Base-by-base conservation (phyloP, 2,888 invertebrate genomes). In the Antitype chi region DNA sequence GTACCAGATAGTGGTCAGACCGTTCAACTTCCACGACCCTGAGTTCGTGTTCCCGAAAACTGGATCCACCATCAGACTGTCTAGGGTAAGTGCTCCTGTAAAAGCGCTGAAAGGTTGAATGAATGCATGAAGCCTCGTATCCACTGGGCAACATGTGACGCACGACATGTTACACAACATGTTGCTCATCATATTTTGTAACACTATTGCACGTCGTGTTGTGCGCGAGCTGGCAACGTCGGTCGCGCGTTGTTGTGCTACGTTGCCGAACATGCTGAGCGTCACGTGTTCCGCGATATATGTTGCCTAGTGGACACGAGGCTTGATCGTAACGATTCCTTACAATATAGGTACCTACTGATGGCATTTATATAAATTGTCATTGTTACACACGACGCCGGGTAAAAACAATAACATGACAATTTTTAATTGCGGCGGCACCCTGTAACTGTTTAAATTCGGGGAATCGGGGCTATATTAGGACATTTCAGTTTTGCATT, bases 21-120 rank as follows among this genome's bases (percentile, higher is more conserved):
- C 97, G 1, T 97, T 94, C 91, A 98, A 98, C 93, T 98, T 97
- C 92, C 92, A 97, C 82, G 87, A 90, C 3, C 98, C 98, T 0
- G 90, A 88, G 66, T 97, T 98, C 83, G 90, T 94, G 49, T 97
- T 96, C 88, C 98, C 98, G 0, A 38, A 60, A 3, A 73, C 90
- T 3, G 92, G 91, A 0, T 81, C 92, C 38, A 87, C 86, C 7
- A 90, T 97, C 38, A 91, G 97, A 76, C 91, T 97, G 5, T 93
- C 95, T 13, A 95, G 92, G 91, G 97, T 97, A 91, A 86, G 91
- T 85, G 62, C n/a, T 59, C 7, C 15, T 28, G 13, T 32, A 43
- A 23, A 66, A 17, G 23, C 38, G 2, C 49, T 60, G 11, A 25
- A 43, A 13, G 13, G 8, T 2, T 57, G 23, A 23, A 9, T 55